Base-by-base conservation (phyloP, 1,140 invertebrate genomes). In the Drosophila kepulauana region DNA sequence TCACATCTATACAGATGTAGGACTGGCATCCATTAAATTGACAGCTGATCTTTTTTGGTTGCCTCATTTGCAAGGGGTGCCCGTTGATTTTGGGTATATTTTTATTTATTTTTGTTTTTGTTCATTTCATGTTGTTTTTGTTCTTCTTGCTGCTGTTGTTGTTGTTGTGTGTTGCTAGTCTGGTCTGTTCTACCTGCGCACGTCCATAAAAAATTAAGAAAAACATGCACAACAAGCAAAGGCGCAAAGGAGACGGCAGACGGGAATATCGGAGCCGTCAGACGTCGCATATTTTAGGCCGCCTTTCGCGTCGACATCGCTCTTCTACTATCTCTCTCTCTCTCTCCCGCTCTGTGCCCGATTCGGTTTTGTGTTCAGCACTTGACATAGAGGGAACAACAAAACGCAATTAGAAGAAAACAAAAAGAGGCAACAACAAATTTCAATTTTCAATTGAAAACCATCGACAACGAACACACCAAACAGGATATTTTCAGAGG, bases 1-100 rank as follows among this genome's bases (percentile, higher is more conserved):
- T 25, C 46, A 61, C 11, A 35, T 11, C 30, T 3, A 45, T 66
- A 35, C 35, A 13, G n/a, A 45, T n/a, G 28, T 51, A 54, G 13
- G 28, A 75, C 51, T 63, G 66, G 79, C 68, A 77, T 63, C 79
- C 76, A 82, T 87, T 81, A 84, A 81, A 81, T 79, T 81, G 82
- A 81, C 79, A 87, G 79, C 82, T 87, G 82, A 86, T 86, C 68
- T 82, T 86, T 86, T 78, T 86, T 81, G 48, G 78, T 58, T 76
- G 69, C 71, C 66, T 52, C 66, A 63, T 66, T 38, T 65, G 68
- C 64, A 82, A 82, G 71, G 80, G 80, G 80, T 82, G 75, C 76
- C 46, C 56, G 52, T 35, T 54, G 16, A 41, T 52, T 57, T 67
- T 15, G 41, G 52, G 43, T 65, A 56, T 56, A 45, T 41, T 65